A percentile compares a stretch with the other conserved stretches of the same genome.
These are phyloP conservation scores for Drosophila ironensis DNA, from an alignment of 1,140 invertebrate species.

Conservation along the genomic window DNA sequence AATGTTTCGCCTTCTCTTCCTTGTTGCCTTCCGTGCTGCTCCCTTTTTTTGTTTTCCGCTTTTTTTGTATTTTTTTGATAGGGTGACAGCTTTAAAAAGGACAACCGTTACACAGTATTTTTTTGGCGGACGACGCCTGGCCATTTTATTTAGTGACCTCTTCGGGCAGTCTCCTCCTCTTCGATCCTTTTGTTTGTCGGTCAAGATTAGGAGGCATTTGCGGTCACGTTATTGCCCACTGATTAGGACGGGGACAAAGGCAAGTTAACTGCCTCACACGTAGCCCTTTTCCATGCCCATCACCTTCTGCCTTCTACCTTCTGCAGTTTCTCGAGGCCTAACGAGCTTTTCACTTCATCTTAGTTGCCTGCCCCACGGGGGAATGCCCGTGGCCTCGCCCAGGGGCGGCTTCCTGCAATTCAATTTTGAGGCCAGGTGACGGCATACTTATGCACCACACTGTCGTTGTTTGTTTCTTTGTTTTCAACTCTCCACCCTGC, in stretches of 20 bases:
- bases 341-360: conserved; percentile 74
- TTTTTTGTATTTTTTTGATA: conserved; percentile 41
- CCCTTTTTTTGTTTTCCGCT: conserved; percentile 29
- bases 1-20: conserved; percentile 70
- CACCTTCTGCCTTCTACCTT: not conserved
- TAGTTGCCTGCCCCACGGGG: conserved; percentile 21
- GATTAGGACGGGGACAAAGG: conserved; percentile 62
- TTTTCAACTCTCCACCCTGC: conserved; percentile 1
- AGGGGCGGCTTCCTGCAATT: conserved; percentile 37
- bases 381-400: conserved; percentile 5
- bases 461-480: conserved; percentile 32
- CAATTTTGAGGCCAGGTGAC: conserved; percentile 51
- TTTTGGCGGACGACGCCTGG: conserved; percentile 49
- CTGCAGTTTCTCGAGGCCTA: conserved; percentile 22
- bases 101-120: conserved; percentile 49
- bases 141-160: conserved; percentile 69
- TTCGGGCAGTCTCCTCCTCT: conserved; percentile 1
- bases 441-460: conserved; percentile 68
- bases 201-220: conserved; percentile 76
- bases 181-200: conserved; percentile 63
- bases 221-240: conserved; percentile 80
- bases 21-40: conserved; percentile 45
- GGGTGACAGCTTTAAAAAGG: conserved; percentile 73
- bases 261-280: conserved; percentile 69
- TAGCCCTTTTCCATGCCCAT: conserved; percentile 18